A percentile compares a stretch with the other conserved stretches of the same genome.
Conservation (phyloP, 2,113 vertebrate genomes). For the Atlantisia rogersi region DNA sequence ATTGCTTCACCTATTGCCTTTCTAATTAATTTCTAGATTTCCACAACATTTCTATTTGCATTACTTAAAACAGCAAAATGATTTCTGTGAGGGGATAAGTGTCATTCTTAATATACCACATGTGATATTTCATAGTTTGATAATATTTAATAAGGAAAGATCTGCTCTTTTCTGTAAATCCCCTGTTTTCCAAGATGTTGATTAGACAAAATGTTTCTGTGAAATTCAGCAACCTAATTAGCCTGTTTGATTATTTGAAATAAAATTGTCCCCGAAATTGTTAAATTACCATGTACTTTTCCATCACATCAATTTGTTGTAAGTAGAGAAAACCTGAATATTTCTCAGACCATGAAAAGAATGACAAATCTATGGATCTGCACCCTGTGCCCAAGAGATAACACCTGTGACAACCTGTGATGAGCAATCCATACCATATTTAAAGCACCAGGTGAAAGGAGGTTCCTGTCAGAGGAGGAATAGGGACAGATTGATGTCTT, state of each 20-base stretch:
- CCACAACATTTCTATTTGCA: neutral
- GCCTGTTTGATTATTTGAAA: neutral
- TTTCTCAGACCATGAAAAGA: neutral
- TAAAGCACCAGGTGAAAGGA: neutral
- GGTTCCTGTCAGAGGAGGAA: neutral
- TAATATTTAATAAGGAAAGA: neutral
- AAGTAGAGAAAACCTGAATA: neutral
- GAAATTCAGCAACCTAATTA: neutral
- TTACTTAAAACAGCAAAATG: neutral
- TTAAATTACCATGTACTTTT: neutral
- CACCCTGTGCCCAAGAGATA: neutral
- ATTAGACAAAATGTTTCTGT: neutral
- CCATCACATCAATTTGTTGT: neutral
- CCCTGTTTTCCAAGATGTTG: neutral
- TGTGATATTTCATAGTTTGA: neutral
- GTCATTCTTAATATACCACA: neutral
- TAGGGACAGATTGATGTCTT: neutral
- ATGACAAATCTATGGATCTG: neutral
- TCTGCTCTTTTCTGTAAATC: slow-evolving; percentile 4
- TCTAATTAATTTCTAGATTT: slow-evolving; percentile 26
- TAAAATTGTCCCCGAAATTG: neutral
- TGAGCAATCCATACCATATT: neutral
- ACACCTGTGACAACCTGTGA: fast-evolving
- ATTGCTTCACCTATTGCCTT: neutral
- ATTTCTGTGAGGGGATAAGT: neutral